Base-by-base conservation (phyloP, 2,888 invertebrate species). In the Phalangium opilio region DNA sequence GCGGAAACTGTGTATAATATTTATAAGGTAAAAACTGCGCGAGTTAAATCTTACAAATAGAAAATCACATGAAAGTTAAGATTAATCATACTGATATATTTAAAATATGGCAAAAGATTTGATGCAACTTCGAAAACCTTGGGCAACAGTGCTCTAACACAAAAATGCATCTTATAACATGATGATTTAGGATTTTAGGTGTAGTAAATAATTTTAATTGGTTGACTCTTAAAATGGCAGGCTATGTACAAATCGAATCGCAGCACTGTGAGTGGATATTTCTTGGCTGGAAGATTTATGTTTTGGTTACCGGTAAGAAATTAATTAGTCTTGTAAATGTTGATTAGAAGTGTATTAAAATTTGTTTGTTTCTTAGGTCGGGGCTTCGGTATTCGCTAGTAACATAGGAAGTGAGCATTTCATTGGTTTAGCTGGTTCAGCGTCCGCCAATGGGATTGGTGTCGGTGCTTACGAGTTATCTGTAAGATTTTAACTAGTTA, bases 361-460 rank as follows among this genome's bases (percentile, higher is more conserved):
- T n/a, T n/a, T n/a, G n/a, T n/a, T n/a, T n/a, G n/a, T n/a, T n/a
- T n/a, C n/a, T n/a, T 27, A 68, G 68, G 66, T 71, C 7, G 70
- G 70, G n/a, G 68, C 69, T 4, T 70, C 70, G 3, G 56, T 71
- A 44, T 71, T 71, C 57, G 70, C 70, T 17, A 67, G 68, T 45
- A 71, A 71, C 58, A 70, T 71, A 49, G 70, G 70, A 4, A 68
- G 68, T 38, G 70, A 70, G 41, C 71, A 71, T 57, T 71, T 71
- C 58, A 69, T 71, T 50, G 71, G 71, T 35, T 58, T 71, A 44
- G 69, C 70, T 2, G 70, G 70, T 5, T 68, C 68, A 2, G 70
- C 68, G 7, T 68, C 69, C 2, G 67, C 69, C 2, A 58, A 62
- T 21, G 71, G 71, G 4, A 67, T 71, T 46, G 66, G 67, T 27